Evolutionary conservation across 2,797 vertebrate genomes (phyloP).

Genomic region (Diplodus sargus): DNA sequence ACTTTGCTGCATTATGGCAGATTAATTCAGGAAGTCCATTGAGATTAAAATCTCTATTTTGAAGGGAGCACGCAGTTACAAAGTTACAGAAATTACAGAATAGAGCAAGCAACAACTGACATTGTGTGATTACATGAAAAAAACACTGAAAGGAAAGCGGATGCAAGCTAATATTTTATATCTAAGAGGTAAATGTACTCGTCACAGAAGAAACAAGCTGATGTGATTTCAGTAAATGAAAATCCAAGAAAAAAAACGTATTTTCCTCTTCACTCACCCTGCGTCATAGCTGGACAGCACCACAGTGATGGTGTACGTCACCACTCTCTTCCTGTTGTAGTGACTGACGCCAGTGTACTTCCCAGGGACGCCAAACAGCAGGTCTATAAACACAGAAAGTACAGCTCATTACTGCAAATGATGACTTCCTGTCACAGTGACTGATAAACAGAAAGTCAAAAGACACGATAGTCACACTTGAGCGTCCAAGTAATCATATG

Average conservation of each 20-base stretch:
- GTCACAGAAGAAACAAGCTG: background rate
- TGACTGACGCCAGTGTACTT: constrained; percentile 93
- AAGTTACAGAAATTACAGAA: no score
- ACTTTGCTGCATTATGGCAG: background rate
- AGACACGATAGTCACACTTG: background rate
- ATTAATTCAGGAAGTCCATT: no score
- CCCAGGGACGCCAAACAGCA: constrained; percentile 94
- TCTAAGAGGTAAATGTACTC: background rate
- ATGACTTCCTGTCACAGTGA: background rate
- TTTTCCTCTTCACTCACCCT: constrained; percentile 79
- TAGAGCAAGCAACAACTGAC: no score
- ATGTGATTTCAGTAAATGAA: background rate
- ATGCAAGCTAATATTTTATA: background rate
- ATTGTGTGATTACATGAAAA: background rate
- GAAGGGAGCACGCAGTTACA: no score
- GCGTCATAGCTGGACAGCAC: constrained; percentile 92
- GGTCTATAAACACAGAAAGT: constrained; percentile 81
- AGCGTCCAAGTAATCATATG: background rate
- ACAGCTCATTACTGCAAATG: background rate
- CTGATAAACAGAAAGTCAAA: background rate
- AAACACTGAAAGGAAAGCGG: background rate
- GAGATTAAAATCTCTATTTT: no score
- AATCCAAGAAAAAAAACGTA: background rate
- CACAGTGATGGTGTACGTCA: constrained; percentile 93
- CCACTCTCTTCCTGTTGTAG: constrained; percentile 89